Conservation (phyloP, 2,888 invertebrate species). For the Drosophila kuntzei region DNA sequence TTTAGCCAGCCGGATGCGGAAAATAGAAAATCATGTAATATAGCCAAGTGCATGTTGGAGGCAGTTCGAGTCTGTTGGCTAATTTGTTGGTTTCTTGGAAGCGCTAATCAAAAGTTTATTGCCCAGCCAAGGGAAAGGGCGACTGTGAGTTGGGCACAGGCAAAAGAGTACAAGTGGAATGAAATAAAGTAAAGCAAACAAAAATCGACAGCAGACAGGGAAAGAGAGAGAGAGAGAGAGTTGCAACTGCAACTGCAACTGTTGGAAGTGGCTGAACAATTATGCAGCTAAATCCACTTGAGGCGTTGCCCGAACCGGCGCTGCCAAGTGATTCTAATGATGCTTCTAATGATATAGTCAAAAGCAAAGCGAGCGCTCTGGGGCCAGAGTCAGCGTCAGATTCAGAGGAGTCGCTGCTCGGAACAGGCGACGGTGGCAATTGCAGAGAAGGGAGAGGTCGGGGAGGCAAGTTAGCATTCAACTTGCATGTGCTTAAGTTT, state of each 20-base stretch:
- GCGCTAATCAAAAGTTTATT: slow-evolving; percentile 75
- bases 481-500: slow-evolving; percentile 49
- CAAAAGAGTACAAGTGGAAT: slow-evolving; percentile 39
- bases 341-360: slow-evolving; percentile 81
- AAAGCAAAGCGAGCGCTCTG: slow-evolving; percentile 65
- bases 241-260: slow-evolving; percentile 12
- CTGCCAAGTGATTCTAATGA: slow-evolving; percentile 82
- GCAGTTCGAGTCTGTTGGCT: slow-evolving; percentile 50
- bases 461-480: slow-evolving; percentile 14
- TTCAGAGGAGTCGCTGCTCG: slow-evolving; percentile 31
- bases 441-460: slow-evolving; percentile 26
- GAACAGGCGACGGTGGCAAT: slow-evolving; percentile 59
- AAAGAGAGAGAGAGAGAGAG: slow-evolving; percentile 7
- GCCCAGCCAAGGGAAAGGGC: slow-evolving; percentile 42
- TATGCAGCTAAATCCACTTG: slow-evolving; percentile 76
- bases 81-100: slow-evolving; percentile 73
- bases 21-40: slow-evolving; percentile 24
- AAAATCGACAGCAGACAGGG: slow-evolving; percentile 57
- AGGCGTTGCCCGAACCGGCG: slow-evolving; percentile 77
- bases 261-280: slow-evolving; percentile 58
- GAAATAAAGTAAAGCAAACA: slow-evolving; percentile 58
- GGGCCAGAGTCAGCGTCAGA: slow-evolving; percentile 18
- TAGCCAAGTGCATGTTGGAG: slow-evolving; percentile 36
- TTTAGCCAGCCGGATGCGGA: slow-evolving; percentile 43
- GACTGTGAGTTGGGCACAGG: background rate